Percentiles rank a stretch among this genome's conserved stretches.
Conservation (phyloP, 2,797 vertebrate species). For the Gallirallus australis region DNA sequence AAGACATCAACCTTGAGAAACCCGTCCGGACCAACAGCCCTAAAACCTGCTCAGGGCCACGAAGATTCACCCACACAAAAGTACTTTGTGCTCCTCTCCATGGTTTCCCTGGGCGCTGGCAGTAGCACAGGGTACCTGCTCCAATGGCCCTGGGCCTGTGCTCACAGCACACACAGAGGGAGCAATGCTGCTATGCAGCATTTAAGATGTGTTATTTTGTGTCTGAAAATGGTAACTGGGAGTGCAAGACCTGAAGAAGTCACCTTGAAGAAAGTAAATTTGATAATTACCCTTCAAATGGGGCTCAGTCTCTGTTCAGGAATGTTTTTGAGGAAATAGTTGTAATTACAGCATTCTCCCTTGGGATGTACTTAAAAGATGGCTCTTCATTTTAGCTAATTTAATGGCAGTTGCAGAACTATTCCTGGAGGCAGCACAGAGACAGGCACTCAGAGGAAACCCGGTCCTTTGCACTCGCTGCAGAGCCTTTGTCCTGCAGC, state of each 20-base stretch:
- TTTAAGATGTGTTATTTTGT: background rate
- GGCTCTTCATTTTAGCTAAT: background rate
- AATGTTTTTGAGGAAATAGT: background rate
- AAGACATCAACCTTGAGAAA: background rate
- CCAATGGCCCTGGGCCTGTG: accelerated
- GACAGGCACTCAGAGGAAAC: background rate
- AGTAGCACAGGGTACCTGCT: accelerated
- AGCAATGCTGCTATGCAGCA: background rate
- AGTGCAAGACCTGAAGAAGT: background rate
- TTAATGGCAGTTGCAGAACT: background rate
- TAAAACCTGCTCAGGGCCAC: background rate
- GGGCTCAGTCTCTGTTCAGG: background rate
- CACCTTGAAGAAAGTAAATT: background rate
- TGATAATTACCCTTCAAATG: background rate
- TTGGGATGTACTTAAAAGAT: background rate
- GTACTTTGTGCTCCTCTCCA: background rate
- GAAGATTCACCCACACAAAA: background rate
- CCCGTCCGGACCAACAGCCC: background rate
- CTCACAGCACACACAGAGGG: too few relatives aligned
- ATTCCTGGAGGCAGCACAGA: background rate
- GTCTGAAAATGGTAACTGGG: background rate
- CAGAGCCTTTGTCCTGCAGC: background rate
- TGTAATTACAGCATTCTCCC: background rate
- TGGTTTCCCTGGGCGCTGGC: accelerated
- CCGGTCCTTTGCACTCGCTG: too few relatives aligned